phyloP scores from a whole-genome alignment of 2,113 vertebrate genomes.

The Morone saxatilis region DNA sequence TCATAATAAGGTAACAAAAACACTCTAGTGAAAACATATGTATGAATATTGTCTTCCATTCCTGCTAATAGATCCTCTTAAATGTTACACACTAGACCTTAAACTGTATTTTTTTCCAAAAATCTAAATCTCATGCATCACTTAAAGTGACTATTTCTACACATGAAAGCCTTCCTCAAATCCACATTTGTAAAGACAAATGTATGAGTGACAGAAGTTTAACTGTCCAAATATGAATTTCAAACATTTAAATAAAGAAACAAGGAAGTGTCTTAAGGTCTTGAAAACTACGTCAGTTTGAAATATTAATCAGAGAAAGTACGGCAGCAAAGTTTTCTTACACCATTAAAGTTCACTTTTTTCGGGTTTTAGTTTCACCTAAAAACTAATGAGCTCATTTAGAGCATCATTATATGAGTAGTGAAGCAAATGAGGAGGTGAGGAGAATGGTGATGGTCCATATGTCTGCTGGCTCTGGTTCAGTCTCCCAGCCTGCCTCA shows the following conservation, averaged over 20 bases:
- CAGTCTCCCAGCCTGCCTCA: constrained; percentile 23
- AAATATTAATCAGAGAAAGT: constrained; percentile 22
- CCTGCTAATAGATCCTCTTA: too few species aligned
- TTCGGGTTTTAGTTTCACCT: background rate
- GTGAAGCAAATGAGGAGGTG: constrained; percentile 40
- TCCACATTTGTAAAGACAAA: background rate
- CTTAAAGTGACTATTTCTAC: too few species aligned
- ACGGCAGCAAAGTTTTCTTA: background rate
- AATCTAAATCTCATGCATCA: too few species aligned
- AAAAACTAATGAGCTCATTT: constrained; percentile 41
- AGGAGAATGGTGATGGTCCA: constrained; percentile 14
- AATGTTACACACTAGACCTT: too few species aligned
- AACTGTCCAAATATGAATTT: background rate
- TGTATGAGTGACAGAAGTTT: background rate
- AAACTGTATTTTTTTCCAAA: too few species aligned
- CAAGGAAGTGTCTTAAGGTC: background rate
- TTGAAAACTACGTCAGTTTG: background rate
- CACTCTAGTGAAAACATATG: too few species aligned
- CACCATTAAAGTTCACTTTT: constrained; percentile 22
- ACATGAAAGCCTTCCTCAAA: background rate
- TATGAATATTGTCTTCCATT: too few species aligned
- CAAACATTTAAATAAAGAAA: background rate
- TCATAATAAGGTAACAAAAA: too few species aligned
- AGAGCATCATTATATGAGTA: constrained; percentile 32
- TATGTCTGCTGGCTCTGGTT: constrained; percentile 32